These are phyloP conservation scores for Bilobella aurantiaca DNA, from an alignment of 1,140 invertebrate species.

Conservation along the genomic window DNA sequence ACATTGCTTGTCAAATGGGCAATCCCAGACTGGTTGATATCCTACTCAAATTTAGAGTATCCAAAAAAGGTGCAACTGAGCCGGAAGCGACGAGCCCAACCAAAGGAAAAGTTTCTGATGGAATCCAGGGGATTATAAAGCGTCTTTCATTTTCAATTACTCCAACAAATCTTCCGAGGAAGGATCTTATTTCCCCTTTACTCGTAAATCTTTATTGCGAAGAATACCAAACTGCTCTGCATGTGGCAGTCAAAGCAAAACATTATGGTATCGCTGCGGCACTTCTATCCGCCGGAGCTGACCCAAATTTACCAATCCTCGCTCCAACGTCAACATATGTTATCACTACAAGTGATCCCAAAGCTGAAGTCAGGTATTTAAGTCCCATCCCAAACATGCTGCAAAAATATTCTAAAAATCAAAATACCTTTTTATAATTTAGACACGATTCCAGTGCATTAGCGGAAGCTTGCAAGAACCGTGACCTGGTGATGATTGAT, in stretches of 20 bases:
- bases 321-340: neutral
- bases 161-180: conserved; percentile 27
- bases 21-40: conserved; percentile 69
- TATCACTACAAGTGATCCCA: neutral
- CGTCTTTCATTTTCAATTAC: conserved; percentile 45
- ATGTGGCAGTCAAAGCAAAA: conserved; percentile 64
- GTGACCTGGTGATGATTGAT: conserved; percentile 55
- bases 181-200: conserved; percentile 54
- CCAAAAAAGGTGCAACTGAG: conserved; percentile 8
- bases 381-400: neutral
- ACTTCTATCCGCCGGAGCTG: conserved; percentile 54
- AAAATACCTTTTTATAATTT: too few relatives aligned
- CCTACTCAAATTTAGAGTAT: conserved; percentile 60
- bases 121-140: conserved; percentile 76
- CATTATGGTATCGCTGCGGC: conserved; percentile 61
- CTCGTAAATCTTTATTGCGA: conserved; percentile 65
- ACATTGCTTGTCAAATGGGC: conserved; percentile 72
- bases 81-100: conserved; percentile 48
- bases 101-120: conserved; percentile 58
- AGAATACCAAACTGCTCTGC: conserved; percentile 62
- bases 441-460: conserved; percentile 48
- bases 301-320: conserved; percentile 42
- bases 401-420: too few relatives aligned
- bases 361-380: neutral
- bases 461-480: conserved; percentile 59